These are phyloP conservation scores for Clytia hemisphaerica DNA, from an alignment of 30 jellyfish, hydroid and myxozoan species.

Conservation along the genomic window DNA sequence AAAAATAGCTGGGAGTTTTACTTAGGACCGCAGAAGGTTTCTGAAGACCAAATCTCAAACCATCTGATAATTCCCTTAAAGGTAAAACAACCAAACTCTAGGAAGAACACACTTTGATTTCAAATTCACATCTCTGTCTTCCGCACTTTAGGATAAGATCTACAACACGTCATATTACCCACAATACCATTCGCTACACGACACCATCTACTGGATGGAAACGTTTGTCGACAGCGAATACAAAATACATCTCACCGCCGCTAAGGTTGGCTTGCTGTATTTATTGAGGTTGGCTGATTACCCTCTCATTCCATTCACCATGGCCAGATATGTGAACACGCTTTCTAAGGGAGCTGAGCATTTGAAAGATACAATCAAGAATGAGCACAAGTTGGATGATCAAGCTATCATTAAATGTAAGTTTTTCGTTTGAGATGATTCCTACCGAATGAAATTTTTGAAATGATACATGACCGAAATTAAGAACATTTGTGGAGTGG, in stretches of 20 bases:
- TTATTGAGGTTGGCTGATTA: conserved; percentile 9
- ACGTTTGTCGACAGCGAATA: conserved; percentile 23
- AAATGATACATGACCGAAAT: not conserved
- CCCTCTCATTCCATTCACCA: conserved; percentile 22
- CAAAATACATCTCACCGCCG: conserved; percentile 13
- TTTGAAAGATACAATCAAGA: not conserved
- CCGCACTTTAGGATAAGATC: not conserved
- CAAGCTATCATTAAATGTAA: not conserved
- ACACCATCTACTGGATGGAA: conserved; percentile 30
- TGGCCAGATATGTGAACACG: not conserved
- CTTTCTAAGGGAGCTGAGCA: not conserved
- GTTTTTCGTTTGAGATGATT: no score
- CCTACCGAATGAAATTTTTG: no score
- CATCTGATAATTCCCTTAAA: no score
- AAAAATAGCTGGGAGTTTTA: no score
- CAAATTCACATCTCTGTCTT: not conserved
- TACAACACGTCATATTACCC: conserved; percentile 5
- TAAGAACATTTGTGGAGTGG: no score
- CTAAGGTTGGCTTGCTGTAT: conserved; percentile 5
- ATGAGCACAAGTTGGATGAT: not conserved
- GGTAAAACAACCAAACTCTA: no score
- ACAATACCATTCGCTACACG: conserved; percentile 23
- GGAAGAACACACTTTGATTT: no score
- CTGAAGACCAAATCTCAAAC: no score
- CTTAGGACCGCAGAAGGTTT: no score